Base-by-base conservation (phyloP, 2,888 invertebrate species). In the Apoda limacodes region DNA sequence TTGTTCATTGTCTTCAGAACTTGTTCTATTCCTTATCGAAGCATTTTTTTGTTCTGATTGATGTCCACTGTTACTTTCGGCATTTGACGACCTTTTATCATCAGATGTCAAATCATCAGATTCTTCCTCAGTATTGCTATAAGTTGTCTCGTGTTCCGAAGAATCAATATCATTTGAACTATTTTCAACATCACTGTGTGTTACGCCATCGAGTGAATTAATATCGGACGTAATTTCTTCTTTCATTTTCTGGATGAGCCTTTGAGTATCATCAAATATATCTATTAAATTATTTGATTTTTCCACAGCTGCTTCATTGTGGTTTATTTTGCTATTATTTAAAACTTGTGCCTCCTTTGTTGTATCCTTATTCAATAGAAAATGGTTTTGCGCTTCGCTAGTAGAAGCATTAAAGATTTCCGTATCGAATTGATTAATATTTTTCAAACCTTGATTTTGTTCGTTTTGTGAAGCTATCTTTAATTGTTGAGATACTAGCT, bases 191-290 rank as follows among this genome's bases (percentile, higher is more conserved):
- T 82, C 81, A 45, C 81, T 82, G 29, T 71, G 74, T 32, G 76
- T 78, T 9, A 74, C 65, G 35, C 74, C 76, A 35, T 59, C 67
- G 15, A 72, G 56, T n/a, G 75, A 78, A 50, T 82, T 84, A 45
- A 86, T 84, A 48, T 83, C 83, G 13, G 75, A 80, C 55, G 83
- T 83, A 20, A 86, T 85, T 72, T 86, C 86, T 46, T 84, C 83
- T 52, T 83, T 84, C 86, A 86, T 86, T 62, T 85, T 85, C 42
- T 86, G 84, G 37, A 86, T 86, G 22, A 86, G 51, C 34, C 74
- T 76, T 54, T 86, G 85, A 1, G 86, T 86, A 34, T 83, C 82
- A 47, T 82, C 83, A 5, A 86, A 85, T 28, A 86, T 74, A 39
- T 85, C 84, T 40, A 61, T 70, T 13, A 80, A 52, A 40, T 80